Evolutionary conservation across 2,797 vertebrate species (phyloP), one percentile per base, ranked within the genome.

Genomic region (Ptychadena robeensis): DNA sequence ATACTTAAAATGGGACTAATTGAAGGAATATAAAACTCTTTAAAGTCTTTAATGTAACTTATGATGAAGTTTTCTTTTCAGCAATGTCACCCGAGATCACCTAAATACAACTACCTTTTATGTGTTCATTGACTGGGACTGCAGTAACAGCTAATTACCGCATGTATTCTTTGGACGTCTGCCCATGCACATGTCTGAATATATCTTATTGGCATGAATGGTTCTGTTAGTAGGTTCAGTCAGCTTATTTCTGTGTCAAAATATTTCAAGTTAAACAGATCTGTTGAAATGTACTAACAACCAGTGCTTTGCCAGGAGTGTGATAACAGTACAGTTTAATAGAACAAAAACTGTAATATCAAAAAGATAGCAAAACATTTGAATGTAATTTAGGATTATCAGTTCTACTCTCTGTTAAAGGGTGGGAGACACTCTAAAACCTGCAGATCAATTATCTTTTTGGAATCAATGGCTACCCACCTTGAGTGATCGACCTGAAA

Each of bases 51-150:
- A 61, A 31, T 31, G 30, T 40, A 80, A 53, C 30, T 12, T 37
- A 79, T 79, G 12, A 27, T 38, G 14, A 30, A 59, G 34, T 11
- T 64, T 71, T 15, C 22, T 64, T 80, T 25, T 44, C 61, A 73
- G 70, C 25, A n/a, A 27, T n/a, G 37, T 85, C 44, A 76, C 79
- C 59, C 31, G 32, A 70, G 53, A 76, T 75, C 68, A 80, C 71
- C 40, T 67, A 59, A 67, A 67, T 40, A 68, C 30, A 76, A 53
- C 53, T 67, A 11, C n/a, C 71, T 30, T 75, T 70, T 70, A 38
- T 79, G 48, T 25, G 4, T 69, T 80, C 77, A 80, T 80, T 80
- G 64, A 85, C 72, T 75, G 53, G 15, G 48, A 74, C 48, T 79
- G 63, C 30, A 63, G 22, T 64, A 30, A 70, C 69, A 59, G 77